Conservation (phyloP, 2,113 vertebrate genomes). For the Microtus oregoni region DNA sequence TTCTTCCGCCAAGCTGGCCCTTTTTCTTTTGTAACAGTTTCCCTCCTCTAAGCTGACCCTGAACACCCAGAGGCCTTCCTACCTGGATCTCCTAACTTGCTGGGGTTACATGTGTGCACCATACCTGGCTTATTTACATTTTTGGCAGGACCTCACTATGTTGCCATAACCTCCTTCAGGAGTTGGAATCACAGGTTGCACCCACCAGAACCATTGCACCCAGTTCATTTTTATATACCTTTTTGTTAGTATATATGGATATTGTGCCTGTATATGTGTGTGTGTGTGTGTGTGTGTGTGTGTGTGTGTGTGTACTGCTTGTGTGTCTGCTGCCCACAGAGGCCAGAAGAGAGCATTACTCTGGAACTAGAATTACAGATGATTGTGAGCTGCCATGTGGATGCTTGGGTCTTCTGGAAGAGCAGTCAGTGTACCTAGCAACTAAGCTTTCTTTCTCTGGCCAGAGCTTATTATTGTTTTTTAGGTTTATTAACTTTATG, state of each 20-base stretch:
- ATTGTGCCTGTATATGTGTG: neutral
- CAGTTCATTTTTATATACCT: neutral
- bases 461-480: neutral
- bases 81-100: neutral
- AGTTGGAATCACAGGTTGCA: neutral
- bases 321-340: neutral
- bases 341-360: neutral
- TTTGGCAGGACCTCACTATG: neutral
- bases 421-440: neutral
- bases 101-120: neutral
- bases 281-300: no score
- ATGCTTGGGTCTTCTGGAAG: neutral
- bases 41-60: neutral
- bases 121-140: neutral
- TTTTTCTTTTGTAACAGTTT: neutral
- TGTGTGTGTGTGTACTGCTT: neutral
- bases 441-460: neutral
- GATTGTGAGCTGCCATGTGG: neutral
- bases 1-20: no score
- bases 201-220: neutral
- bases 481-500: neutral
- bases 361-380: neutral
- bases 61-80: neutral
- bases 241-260: neutral
- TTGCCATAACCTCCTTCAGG: neutral